Percentiles rank a stretch among this genome's conserved stretches.
Evolutionary conservation across 2,888 invertebrate species (phyloP).

Genomic region (Drosophila kambysellisi): DNA sequence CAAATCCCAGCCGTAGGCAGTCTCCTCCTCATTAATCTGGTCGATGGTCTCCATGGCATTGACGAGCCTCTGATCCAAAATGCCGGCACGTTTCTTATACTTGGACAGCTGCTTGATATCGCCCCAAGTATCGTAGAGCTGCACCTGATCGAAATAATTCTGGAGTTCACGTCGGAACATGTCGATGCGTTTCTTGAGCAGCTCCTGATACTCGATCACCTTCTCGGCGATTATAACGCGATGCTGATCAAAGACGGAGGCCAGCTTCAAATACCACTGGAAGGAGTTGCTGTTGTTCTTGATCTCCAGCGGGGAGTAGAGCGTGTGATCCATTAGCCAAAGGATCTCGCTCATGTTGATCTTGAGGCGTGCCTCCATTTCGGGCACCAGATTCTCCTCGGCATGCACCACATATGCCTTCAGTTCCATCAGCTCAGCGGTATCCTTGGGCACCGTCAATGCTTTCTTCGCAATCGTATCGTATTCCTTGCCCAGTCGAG

Average conservation of each 20-base stretch:
- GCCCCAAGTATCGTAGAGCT: conserved; percentile 95
- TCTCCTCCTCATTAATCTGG: conserved; percentile 96
- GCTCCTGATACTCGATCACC: conserved; percentile 93
- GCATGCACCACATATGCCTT: conserved; percentile 91
- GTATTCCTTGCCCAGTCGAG: conserved; percentile 94
- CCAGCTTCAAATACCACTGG: conserved; percentile 94
- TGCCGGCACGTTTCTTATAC: conserved; percentile 92
- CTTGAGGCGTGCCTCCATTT: conserved; percentile 91
- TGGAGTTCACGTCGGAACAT: conserved; percentile 94
- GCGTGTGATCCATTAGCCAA: conserved; percentile 93
- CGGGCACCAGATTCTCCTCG: conserved; percentile 89
- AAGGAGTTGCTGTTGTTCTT: conserved; percentile 95
- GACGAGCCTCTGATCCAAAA: conserved; percentile 88
- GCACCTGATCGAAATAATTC: conserved; percentile 91
- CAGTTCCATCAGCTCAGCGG: conserved; percentile 93
- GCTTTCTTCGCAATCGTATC: conserved; percentile 91
- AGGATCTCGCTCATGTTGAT: conserved; percentile 89
- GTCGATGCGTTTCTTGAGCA: conserved; percentile 91
- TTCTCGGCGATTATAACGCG: conserved; percentile 92
- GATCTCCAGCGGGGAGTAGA: conserved; percentile 93
- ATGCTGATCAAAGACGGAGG: conserved; percentile 93
- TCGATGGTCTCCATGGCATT: conserved; percentile 93
- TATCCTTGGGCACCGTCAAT: conserved; percentile 92
- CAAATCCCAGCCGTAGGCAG: conserved; percentile 93
- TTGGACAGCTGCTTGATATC: conserved; percentile 92